Evolutionary conservation across 30 jellyfish, hydroid and myxozoan genomes (phyloP), one percentile per base, ranked within the genome.

Genomic region (Aurelia sp.): DNA sequence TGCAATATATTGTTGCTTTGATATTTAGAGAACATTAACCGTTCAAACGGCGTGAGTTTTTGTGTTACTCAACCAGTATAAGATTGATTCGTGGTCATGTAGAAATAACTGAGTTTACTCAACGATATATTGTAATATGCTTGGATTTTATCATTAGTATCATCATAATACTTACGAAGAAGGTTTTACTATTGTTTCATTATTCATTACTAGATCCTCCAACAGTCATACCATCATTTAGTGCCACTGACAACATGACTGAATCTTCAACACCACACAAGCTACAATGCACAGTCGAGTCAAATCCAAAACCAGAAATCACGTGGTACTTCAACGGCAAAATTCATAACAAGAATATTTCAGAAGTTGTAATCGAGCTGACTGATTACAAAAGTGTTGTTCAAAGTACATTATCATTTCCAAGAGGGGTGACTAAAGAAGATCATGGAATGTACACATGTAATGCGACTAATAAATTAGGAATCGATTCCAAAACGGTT

Each of bases 401-500:
- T 6, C 62, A 41, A 59, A 90, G 97, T 53, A 55, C 47, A 4
- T 23, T 90, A 23, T 66, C n/a, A 30, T 90, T 90, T 76, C 19
- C 48, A 10, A n/a, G 35, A 30, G 94, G 94, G 7, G 68, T 90
- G 59, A 31, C 55, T 8, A 62, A 95, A 75, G 48, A 51, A 17
- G 81, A 90, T 61, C 75, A 90, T 15, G 97, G 97, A 18, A 19
- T 51, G 2, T 90, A 74, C 63, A 21, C 72, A 37, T 90, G 97
- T 84, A 76, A 65, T 23, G 97, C 88, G 50, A 27, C 79, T 3
- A 90, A 90, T 75, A 11, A 35, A 15, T 9, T 82, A 17, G 97
- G 97, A 20, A 74, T 62, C 11, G 66, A 53, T 11, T 16, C 57
- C 40, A 75, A 44, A 77, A 8, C 77, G 4, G 89, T 78, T 60